Evolutionary conservation across 2,113 vertebrate species (phyloP), one percentile per base, ranked within the genome.

Genomic region (Rattus norvegicus): DNA sequence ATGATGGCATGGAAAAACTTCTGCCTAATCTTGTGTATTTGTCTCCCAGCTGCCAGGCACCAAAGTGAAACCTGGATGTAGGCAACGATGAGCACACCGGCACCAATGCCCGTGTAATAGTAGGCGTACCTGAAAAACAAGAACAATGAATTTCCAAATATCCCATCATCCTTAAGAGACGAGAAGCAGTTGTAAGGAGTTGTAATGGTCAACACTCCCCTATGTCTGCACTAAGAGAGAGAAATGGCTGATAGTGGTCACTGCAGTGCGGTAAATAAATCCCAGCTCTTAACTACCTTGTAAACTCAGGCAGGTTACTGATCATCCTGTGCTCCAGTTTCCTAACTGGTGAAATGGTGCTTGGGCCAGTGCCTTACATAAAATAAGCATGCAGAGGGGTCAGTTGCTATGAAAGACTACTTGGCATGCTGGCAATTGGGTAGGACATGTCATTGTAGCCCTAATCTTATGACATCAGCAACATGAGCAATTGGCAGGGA

Each of bases 1-100:
- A 99, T 99, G 92, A 99, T 99, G n/a, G 99, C 97, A 93, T 99
- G 99, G 97, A 99, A 99, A 98, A 99, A 99, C 0, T 98, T 95
- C 95, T 98, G 97, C 95, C 99, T 99, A 7, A 99, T 99, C 97
- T 98, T 99, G 92, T 98, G 98, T 90, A 99, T 98, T 97, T 99
- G 99, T 39, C 99, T 99, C 56, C 99, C 99, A 7, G 99, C 99
- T 8, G 99, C 98, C 95, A 99, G 88, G 0, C 99, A 99, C 99
- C 99, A 99, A 95, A 99, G 98, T 0, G 99, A 98, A 95, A 99
- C 99, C 83, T 99, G 99, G 49, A 99, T 16, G 90, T 99, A 99
- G 87, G 99, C 99, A 30, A 99, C 99, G 49, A 99, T 2, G 91
- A 99, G 97, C 92, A 99, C 99, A 1, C 80, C 97, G 67, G 95